Evolutionary conservation across 2,797 vertebrate genomes (phyloP), one percentile per base, ranked within the genome.

Genomic region (Gymnopithys bicolor): DNA sequence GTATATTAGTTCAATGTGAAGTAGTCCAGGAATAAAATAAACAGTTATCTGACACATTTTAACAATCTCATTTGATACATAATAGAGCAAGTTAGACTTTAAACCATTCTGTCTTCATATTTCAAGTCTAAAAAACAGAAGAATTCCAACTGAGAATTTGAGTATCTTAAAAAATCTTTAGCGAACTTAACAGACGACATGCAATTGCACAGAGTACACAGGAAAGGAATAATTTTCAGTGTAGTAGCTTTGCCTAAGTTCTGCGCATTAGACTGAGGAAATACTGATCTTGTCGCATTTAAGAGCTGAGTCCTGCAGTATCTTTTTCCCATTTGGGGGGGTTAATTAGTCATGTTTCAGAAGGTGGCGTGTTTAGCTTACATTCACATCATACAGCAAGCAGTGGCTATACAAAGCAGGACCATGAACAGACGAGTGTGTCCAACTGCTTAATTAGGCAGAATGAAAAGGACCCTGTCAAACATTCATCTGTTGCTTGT

Each of bases 281-380:
- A 92, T 96, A 93, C 82, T 97, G 92, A 96, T 97, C 94, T 97
- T 96, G 84, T 95, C 89, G 78, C 69, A 76, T 97, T 95, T 92
- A 97, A 93, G 96, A 97, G 93, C 97, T 98, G 96, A 82, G 77
- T 89, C 97, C 93, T 59, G 60, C 89, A 96, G 37, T 97, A 95
- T 90, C 93, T 95, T 97, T 96, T 94, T 96, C 90, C 89, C 91
- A 78, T 81, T 97, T 86, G 60, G 78, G 92, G 84, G 67, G 92
- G 90, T 97, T 98, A 98, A 98, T 98, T 97, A 98, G 90, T 89
- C 87, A 95, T 97, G 97, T 98, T 98, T 97, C 94, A 97, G 87
- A 97, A 94, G 86, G 85, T 91, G 93, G 71, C 77, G 92, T 97
- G 93, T 98, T 97, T 97, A 97, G 94, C 90, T 96, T 96, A 94